Base-by-base conservation (phyloP, 2,888 invertebrate genomes). In the Drosophila borealis region DNA sequence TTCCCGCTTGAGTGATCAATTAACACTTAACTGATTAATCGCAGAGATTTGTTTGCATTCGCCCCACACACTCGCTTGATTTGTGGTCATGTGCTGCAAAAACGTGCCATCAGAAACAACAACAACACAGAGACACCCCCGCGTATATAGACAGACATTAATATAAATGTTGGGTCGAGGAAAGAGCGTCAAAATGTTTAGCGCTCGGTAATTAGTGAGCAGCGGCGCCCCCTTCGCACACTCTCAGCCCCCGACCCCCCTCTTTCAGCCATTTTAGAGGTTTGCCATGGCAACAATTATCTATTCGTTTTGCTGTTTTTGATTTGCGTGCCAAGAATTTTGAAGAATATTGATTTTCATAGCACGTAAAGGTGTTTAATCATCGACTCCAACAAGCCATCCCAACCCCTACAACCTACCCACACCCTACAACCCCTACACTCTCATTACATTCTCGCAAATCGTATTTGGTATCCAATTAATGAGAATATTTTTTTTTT, bases 301-400 rank as follows among this genome's bases (percentile, higher is more conserved):
- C 33, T 44, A 59, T 62, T 62, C 39, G 34, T n/a, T 14, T 44
- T 34, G 39, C 19, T 34, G 25, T 33, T 34, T 17, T 49, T 57
- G 65, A 79, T 79, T 81, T 88, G 88, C 80, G 80, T 82, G 86
- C 66, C 55, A 66, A 70, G 80, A 85, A 77, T 82, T 60, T 69
- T 80, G 67, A 85, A 41, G 67, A 70, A 73, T 75, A 88, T 88
- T 82, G 87, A 83, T 87, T 83, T 85, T 67, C 60, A 57, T 72
- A 59, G 55, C 41, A 70, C 55, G 68, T 59, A 46, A 45, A 54
- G 57, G 79, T 71, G 73, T 83, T 81, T 76, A 76, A 81, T 84
- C 64, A 84, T 62, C 45, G 56, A 41, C 57, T 49, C 53, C 41
- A 19, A 11, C 14, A 6, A n/a, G 17, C 13, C 6, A 10, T 2